Evolutionary conservation across 2,888 invertebrate species (phyloP).

Genomic region (Odontocolon sp.): DNA sequence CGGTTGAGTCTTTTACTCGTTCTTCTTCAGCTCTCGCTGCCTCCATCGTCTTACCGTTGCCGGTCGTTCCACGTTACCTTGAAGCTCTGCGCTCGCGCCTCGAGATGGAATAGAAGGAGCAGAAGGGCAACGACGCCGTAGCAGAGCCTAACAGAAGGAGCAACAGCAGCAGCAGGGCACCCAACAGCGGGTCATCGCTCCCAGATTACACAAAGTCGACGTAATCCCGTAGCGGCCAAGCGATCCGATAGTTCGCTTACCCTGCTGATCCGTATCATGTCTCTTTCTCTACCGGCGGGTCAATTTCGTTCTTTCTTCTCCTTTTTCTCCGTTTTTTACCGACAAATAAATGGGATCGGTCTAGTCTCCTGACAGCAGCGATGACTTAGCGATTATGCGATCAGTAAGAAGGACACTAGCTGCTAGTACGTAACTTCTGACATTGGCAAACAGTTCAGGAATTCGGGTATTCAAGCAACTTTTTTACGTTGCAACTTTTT

Average conservation of each 20-base stretch:
- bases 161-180: conserved; percentile 37
- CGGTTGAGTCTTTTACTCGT: conserved; percentile 35
- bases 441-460: no score
- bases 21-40: conserved; percentile 13
- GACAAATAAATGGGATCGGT: conserved; percentile 1
- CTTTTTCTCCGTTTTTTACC: conserved; percentile 9
- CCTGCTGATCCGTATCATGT: conserved; percentile 50
- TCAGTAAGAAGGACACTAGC: neutral
- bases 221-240: conserved; percentile 64
- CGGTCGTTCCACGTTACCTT: conserved; percentile 58
- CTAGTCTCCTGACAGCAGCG: neutral
- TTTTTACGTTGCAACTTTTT: no score
- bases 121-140: conserved; percentile 53
- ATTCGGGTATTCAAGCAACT: no score
- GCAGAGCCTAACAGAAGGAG: conserved; percentile 18
- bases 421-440: no score
- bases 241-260: conserved; percentile 54
- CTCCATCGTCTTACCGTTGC: conserved; percentile 46
- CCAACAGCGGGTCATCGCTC: conserved; percentile 68
- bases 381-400: neutral
- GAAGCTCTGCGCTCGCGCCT: conserved; percentile 54
- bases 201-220: conserved; percentile 68
- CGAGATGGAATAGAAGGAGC: conserved; percentile 49
- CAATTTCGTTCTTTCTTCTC: conserved; percentile 35
- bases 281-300: conserved; percentile 23